Evolutionary conservation across 2,113 vertebrate genomes (phyloP).

Genomic region (Perca flavescens): DNA sequence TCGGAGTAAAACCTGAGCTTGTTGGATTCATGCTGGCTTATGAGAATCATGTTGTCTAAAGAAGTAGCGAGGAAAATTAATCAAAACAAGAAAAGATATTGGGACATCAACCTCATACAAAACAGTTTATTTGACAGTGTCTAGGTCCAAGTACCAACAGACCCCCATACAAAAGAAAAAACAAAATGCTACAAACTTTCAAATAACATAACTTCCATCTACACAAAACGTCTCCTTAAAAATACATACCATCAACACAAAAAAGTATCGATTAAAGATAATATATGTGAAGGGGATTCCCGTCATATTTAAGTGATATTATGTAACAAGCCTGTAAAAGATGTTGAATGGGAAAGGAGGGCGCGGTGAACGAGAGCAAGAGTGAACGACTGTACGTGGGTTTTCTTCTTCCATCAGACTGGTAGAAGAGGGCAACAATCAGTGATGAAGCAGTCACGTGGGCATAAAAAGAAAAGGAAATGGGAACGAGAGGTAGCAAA

Average conservation of each 20-base stretch:
- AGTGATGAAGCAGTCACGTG: constrained; percentile 79
- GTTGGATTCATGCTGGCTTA: not conserved
- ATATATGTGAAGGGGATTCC: constrained; percentile 66
- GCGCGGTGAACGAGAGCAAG: constrained; percentile 23
- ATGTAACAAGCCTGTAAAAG: constrained; percentile 62
- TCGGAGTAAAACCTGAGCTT: too few relatives aligned
- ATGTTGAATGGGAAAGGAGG: constrained; percentile 45
- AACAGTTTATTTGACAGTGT: constrained; percentile 86
- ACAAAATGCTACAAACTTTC: constrained; percentile 82
- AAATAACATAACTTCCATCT: constrained; percentile 81
- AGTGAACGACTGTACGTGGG: constrained; percentile 37
- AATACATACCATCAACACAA: constrained; percentile 86
- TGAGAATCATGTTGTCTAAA: not conserved
- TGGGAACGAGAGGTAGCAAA: constrained; percentile 68
- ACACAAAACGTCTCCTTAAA: constrained; percentile 85
- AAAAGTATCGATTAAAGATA: constrained; percentile 76
- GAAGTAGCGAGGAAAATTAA: not conserved
- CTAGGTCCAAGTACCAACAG: constrained; percentile 84
- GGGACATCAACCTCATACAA: constrained; percentile 69
- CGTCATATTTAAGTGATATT: constrained; percentile 65
- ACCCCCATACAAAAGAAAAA: constrained; percentile 77
- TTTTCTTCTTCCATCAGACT: constrained; percentile 47
- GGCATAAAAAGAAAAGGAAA: constrained; percentile 40
- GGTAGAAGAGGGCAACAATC: constrained; percentile 57
- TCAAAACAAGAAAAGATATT: not conserved